Evolutionary conservation across 2,888 invertebrate species (phyloP).

Genomic region (Lycophotia porphyrea): DNA sequence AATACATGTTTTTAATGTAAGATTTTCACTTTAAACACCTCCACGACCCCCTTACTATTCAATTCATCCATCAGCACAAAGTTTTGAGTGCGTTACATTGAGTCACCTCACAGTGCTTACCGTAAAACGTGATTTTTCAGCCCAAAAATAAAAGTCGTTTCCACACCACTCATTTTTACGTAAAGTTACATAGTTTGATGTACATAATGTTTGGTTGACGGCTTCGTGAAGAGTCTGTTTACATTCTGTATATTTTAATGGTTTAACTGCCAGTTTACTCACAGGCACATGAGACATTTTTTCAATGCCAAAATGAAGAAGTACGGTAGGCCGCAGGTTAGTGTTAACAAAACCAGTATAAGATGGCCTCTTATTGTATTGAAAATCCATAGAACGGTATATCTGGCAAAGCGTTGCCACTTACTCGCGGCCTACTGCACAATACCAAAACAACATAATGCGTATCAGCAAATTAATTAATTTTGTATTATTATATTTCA

Average conservation of each 20-base stretch:
- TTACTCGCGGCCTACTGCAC: background rate
- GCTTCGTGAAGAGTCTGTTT: too few species aligned
- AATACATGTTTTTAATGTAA: too few species aligned
- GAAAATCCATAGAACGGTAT: background rate
- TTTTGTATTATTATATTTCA: slow-evolving; percentile 45
- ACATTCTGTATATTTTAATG: background rate
- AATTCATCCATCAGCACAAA: too few species aligned
- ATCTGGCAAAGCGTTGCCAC: background rate
- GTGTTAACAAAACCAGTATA: background rate
- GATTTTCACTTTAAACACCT: too few species aligned
- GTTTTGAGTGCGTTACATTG: too few species aligned
- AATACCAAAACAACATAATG: background rate
- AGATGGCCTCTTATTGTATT: background rate
- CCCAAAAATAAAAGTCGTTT: too few species aligned
- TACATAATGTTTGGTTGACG: too few species aligned
- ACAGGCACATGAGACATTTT: background rate
- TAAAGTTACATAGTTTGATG: too few species aligned
- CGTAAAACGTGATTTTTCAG: too few species aligned
- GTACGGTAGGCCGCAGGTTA: background rate
- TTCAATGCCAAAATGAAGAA: background rate
- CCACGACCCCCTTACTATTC: too few species aligned
- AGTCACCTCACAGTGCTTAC: too few species aligned
- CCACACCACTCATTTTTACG: too few species aligned
- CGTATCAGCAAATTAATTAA: slow-evolving; percentile 33
- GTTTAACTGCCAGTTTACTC: background rate